These are phyloP conservation scores for Agrotis ipsilon DNA, from an alignment of 2,888 invertebrate species.

Conservation along the genomic window DNA sequence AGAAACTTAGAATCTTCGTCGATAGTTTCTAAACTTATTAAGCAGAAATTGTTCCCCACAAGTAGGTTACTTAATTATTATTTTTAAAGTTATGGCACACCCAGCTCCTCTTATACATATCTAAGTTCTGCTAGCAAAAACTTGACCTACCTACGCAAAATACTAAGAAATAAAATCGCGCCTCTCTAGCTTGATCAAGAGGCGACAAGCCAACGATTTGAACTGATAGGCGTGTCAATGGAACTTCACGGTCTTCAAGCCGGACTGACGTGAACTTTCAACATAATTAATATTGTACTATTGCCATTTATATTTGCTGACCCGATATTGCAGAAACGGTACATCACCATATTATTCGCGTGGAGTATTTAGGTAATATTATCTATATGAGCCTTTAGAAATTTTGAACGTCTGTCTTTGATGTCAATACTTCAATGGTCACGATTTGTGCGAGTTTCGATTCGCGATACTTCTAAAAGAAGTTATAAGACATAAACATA, in stretches of 20 bases:
- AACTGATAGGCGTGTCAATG: slow-evolving; percentile 71
- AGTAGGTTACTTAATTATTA: no score
- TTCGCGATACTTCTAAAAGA: background rate
- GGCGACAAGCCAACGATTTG: slow-evolving; percentile 60
- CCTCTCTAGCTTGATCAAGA: slow-evolving; percentile 20
- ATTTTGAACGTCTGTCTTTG: slow-evolving; percentile 22
- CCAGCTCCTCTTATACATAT: background rate
- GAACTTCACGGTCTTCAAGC: slow-evolving; percentile 69
- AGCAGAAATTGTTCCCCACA: no score
- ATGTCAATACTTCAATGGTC: slow-evolving; percentile 9
- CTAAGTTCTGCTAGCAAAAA: background rate
- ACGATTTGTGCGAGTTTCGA: slow-evolving; percentile 28
- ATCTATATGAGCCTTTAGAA: slow-evolving; percentile 26
- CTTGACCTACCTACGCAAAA: background rate
- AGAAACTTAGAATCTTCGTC: no score
- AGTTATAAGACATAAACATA: background rate
- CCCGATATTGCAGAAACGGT: slow-evolving; percentile 57
- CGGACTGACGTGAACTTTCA: slow-evolving; percentile 70
- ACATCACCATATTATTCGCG: slow-evolving; percentile 42
- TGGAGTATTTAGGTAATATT: slow-evolving; percentile 23
- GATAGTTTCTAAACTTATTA: no score
- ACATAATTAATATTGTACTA: slow-evolving; percentile 70
- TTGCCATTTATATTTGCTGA: slow-evolving; percentile 60
- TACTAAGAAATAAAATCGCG: slow-evolving; percentile 19
- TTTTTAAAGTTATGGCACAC: no score